Evolutionary conservation across 2,797 vertebrate species (phyloP).

Genomic region (Schizopygopsis malacanthus): DNA sequence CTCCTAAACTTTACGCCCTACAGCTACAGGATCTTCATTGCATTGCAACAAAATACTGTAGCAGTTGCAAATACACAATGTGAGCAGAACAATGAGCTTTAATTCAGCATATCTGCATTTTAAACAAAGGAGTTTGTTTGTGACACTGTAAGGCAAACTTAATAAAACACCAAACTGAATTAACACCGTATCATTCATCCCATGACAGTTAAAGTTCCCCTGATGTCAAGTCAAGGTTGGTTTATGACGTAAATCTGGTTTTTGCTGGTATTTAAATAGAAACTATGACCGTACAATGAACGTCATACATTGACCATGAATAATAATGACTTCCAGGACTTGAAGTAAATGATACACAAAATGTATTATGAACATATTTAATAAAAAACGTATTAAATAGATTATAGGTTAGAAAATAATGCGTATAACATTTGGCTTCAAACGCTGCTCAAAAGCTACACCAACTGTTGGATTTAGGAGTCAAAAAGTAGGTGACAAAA

Average conservation of each 20-base stretch:
- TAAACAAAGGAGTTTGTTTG: not conserved
- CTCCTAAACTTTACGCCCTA: not conserved
- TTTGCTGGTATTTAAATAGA: slow-evolving; percentile 15
- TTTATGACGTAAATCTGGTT: slow-evolving; percentile 22
- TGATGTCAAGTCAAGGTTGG: slow-evolving; percentile 35
- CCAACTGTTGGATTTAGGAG: not conserved
- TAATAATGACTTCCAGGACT: slow-evolving; percentile 41
- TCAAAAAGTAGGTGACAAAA: slow-evolving; percentile 6
- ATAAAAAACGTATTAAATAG: slow-evolving; percentile 24
- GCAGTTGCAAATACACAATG: not conserved
- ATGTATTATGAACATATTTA: not conserved
- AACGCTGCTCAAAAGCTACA: not conserved
- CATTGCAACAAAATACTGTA: not conserved
- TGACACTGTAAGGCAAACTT: not conserved
- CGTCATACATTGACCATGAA: slow-evolving; percentile 22
- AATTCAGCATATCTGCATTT: not conserved
- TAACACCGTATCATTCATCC: not conserved
- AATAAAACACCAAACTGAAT: not conserved
- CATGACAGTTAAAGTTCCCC: not conserved
- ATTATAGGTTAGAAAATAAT: not conserved
- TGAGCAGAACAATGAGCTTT: not conserved
- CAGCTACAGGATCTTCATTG: not conserved
- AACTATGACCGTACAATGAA: not conserved
- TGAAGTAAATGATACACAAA: slow-evolving; percentile 39
- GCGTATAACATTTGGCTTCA: not conserved